Conservation (phyloP, 2,113 vertebrate species). For the Albula goreensis region DNA sequence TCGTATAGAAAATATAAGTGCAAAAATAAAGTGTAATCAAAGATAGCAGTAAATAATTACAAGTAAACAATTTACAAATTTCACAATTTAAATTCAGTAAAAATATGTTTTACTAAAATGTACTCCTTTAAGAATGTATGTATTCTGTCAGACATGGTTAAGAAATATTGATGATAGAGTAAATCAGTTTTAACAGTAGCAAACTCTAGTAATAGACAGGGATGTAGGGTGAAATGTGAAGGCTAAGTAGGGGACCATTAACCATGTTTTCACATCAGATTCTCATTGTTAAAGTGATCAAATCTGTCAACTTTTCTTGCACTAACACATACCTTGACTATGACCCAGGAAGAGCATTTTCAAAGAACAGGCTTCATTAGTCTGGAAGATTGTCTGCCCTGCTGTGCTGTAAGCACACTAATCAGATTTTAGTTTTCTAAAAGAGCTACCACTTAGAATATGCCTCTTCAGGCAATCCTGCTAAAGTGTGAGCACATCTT, state of each 20-base stretch:
- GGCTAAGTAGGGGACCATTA: not conserved
- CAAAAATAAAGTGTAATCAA: not conserved
- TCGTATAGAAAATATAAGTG: not conserved
- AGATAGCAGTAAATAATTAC: no score
- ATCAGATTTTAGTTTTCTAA: not conserved
- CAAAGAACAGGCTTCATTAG: constrained; percentile 38
- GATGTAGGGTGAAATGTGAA: not conserved
- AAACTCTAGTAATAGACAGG: not conserved
- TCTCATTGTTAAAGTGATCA: constrained; percentile 36
- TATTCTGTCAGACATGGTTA: not conserved
- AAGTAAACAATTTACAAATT: no score
- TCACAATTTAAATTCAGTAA: no score
- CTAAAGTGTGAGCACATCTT: constrained; percentile 36
- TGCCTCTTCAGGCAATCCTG: not conserved
- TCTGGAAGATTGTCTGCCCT: not conserved
- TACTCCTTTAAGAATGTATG: not conserved
- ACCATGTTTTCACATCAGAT: constrained; percentile 33
- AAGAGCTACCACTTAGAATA: not conserved
- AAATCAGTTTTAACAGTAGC: not conserved
- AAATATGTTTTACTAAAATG: not conserved
- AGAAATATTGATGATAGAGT: not conserved
- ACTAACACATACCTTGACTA: constrained; percentile 31
- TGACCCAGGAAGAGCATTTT: constrained; percentile 42
- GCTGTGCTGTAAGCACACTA: not conserved
- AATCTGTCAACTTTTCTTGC: constrained; percentile 52